A percentile compares a stretch with the other conserved stretches of the same genome.
Evolutionary conservation across 2,113 vertebrate genomes (phyloP).

Genomic region (Amphiprion percula): DNA sequence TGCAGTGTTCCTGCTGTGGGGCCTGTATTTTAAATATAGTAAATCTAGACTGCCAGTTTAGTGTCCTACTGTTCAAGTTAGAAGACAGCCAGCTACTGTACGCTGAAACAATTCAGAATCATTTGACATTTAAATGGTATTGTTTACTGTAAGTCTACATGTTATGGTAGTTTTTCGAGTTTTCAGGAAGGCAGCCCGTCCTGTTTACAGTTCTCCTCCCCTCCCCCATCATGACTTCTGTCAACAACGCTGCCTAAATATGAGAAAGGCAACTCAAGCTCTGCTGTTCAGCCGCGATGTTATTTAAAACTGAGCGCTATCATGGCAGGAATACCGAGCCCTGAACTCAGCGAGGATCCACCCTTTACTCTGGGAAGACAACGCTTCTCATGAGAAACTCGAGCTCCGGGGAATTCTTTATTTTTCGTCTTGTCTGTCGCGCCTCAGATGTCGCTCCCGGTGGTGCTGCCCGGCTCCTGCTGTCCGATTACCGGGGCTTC

Average conservation of each 20-base stretch:
- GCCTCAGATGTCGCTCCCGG: constrained; percentile 85
- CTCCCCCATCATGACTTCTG: constrained; percentile 12
- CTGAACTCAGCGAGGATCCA: neutral
- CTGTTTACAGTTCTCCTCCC: constrained; percentile 24
- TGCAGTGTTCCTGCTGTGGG: no score
- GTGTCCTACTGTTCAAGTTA: no score
- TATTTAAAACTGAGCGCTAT: constrained; percentile 37
- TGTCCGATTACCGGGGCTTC: constrained; percentile 82
- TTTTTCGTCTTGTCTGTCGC: constrained; percentile 6
- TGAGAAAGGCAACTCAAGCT: constrained; percentile 50
- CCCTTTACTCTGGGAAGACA: neutral
- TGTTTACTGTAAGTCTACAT: neutral
- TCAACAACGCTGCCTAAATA: constrained; percentile 38
- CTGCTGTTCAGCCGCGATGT: constrained; percentile 9
- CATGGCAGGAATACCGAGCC: constrained; percentile 6
- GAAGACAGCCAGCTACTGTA: no score
- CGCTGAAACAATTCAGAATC: no score
- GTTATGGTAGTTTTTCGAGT: no score
- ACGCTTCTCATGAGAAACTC: neutral
- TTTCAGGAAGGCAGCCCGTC: neutral
- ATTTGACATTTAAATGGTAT: no score
- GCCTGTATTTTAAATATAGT: no score
- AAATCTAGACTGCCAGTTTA: no score
- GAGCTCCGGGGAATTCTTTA: neutral
- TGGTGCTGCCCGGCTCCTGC: constrained; percentile 87